A percentile compares a stretch with the other conserved stretches of the same genome.
Conservation (phyloP, 2,888 invertebrate species). For the Pharmacophagus antenor region DNA sequence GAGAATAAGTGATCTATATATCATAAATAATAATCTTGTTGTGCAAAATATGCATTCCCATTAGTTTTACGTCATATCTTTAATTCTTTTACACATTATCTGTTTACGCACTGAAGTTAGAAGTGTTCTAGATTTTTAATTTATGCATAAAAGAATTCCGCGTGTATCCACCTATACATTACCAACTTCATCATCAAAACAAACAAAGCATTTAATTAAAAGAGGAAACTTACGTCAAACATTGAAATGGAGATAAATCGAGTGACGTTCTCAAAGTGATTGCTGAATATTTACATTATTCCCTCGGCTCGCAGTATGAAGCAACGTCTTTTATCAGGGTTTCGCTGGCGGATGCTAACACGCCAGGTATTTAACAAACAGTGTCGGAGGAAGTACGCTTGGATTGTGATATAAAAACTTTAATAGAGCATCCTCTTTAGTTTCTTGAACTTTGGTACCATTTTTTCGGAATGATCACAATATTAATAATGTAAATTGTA, state of each 20-base stretch:
- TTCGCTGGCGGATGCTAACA: slow-evolving; percentile 50
- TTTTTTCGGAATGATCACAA: too few relatives aligned
- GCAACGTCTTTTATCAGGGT: slow-evolving; percentile 53
- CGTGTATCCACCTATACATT: background rate
- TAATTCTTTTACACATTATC: too few relatives aligned
- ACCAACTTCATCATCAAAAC: slow-evolving; percentile 11
- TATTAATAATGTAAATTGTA: too few relatives aligned
- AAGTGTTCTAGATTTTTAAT: too few relatives aligned
- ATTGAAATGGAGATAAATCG: slow-evolving; percentile 15
- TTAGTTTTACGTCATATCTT: too few relatives aligned
- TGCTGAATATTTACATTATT: slow-evolving; percentile 42
- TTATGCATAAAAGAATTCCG: background rate
- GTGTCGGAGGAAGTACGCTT: slow-evolving; percentile 39
- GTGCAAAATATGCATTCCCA: too few relatives aligned
- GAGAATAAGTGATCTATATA: too few relatives aligned
- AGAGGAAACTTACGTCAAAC: slow-evolving; percentile 19
- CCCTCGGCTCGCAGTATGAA: slow-evolving; percentile 43
- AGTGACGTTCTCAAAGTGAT: slow-evolving; percentile 28
- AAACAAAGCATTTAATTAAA: slow-evolving; percentile 13
- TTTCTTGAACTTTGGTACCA: too few relatives aligned
- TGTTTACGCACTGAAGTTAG: too few relatives aligned
- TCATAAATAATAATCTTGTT: too few relatives aligned
- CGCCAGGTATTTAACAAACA: slow-evolving; percentile 43
- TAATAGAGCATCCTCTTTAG: background rate
- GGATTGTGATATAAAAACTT: slow-evolving; percentile 9